These are phyloP conservation scores for Amniataba percoides DNA, from an alignment of 2,797 vertebrate species.

Conservation along the genomic window DNA sequence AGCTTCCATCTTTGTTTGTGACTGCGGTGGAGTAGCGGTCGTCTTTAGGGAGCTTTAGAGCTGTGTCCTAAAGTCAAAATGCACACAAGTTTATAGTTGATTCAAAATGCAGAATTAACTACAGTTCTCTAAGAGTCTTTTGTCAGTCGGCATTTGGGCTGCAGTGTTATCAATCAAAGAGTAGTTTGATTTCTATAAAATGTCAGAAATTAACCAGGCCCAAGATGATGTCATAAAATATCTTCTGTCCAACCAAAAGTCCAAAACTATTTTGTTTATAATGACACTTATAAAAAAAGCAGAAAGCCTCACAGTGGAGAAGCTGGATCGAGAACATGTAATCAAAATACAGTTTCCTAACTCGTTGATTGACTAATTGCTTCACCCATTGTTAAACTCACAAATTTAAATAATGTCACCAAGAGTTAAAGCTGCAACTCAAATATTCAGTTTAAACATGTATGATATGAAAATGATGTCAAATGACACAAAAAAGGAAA, in stretches of 20 bases:
- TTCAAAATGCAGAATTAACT: no score
- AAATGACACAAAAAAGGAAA: no score
- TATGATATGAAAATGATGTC: no score
- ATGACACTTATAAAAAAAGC: no score
- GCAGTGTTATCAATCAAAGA: background rate
- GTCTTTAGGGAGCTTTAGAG: conserved; percentile 29
- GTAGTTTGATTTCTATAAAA: background rate
- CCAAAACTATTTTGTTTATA: background rate
- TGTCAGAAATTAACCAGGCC: background rate
- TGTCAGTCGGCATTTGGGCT: background rate
- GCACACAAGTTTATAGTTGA: background rate
- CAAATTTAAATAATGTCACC: no score
- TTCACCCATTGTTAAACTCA: background rate
- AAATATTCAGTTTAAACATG: background rate
- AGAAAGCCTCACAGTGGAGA: background rate
- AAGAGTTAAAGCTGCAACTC: no score
- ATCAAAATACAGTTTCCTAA: background rate
- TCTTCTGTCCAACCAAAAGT: background rate
- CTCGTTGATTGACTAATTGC: background rate
- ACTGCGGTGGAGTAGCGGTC: background rate
- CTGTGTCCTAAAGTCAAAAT: conserved; percentile 57
- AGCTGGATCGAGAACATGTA: background rate
- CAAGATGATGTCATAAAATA: no score
- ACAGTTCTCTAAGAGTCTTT: background rate
- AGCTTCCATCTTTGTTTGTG: conserved; percentile 15